These are phyloP conservation scores for Reticulitermes lucifugus DNA, from an alignment of 2,888 invertebrate genomes.

Conservation along the genomic window DNA sequence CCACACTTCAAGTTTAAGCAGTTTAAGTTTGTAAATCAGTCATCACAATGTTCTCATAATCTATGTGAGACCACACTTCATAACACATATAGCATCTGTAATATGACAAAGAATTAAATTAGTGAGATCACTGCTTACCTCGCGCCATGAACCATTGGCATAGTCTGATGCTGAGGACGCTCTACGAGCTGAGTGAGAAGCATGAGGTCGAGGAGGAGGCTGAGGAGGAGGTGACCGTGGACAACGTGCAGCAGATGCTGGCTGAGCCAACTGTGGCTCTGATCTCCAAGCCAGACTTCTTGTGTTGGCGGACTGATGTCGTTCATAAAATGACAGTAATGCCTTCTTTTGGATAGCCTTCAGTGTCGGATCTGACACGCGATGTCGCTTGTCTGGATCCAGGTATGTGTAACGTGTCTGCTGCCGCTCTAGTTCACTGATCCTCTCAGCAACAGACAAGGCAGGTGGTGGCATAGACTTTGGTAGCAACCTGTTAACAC, in stretches of 20 bases:
- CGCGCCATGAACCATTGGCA: slow-evolving; percentile 59
- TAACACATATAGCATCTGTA: too few relatives aligned
- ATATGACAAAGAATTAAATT: too few relatives aligned
- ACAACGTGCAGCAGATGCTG: slow-evolving; percentile 34
- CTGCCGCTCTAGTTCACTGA: slow-evolving; percentile 73
- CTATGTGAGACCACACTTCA: too few relatives aligned
- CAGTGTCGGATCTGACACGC: slow-evolving; percentile 75
- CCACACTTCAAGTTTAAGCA: too few relatives aligned
- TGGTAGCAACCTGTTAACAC: slow-evolving; percentile 37
- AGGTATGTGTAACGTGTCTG: slow-evolving; percentile 73
- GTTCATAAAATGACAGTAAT: slow-evolving; percentile 82
- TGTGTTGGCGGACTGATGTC: slow-evolving; percentile 68
- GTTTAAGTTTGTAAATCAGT: too few relatives aligned
- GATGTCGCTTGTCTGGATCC: slow-evolving; percentile 79
- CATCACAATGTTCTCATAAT: too few relatives aligned
- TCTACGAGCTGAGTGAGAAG: slow-evolving; percentile 65
- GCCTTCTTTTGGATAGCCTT: slow-evolving; percentile 88
- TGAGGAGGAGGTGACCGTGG: slow-evolving; percentile 55
- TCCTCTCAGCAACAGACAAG: slow-evolving; percentile 74
- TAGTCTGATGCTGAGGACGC: slow-evolving; percentile 79
- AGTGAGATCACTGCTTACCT: slow-evolving; percentile 48
- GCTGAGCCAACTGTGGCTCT: slow-evolving; percentile 68
- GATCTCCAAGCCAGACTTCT: slow-evolving; percentile 66
- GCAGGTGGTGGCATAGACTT: slow-evolving; percentile 63
- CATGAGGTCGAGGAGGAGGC: slow-evolving; percentile 55